Percentiles rank a stretch among this genome's conserved stretches.
Conservation (phyloP, 1,140 invertebrate species). For the Trachelipus rathkii region DNA sequence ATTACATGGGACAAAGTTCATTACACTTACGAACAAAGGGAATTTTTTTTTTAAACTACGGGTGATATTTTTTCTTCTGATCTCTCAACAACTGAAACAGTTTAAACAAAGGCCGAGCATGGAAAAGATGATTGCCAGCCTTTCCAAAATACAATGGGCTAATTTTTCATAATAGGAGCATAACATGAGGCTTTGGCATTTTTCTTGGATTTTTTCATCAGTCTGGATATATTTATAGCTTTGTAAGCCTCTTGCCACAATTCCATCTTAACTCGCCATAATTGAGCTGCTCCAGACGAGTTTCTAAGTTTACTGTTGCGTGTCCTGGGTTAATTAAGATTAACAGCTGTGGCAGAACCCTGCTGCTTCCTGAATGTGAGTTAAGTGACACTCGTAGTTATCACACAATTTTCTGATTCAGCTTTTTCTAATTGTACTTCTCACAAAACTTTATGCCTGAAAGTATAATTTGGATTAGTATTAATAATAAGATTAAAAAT, state of each 20-base stretch:
- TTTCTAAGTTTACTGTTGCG: conserved; percentile 91
- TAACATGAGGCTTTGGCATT: conserved; percentile 89
- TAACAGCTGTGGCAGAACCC: conserved; percentile 72
- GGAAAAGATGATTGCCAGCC: conserved; percentile 96
- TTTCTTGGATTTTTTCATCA: conserved; percentile 96
- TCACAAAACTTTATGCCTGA: conserved; percentile 90
- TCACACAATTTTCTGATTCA: conserved; percentile 98
- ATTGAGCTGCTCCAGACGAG: conserved; percentile 85
- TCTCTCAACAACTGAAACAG: conserved; percentile 88
- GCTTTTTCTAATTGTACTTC: conserved; percentile 94
- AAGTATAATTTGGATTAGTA: conserved; percentile 26
- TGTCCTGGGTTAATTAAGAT: conserved; percentile 85
- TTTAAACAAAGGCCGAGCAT: conserved; percentile 91
- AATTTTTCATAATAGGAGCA: conserved; percentile 97
- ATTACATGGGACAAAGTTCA: too few species aligned
- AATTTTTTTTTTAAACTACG: too few species aligned
- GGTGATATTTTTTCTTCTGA: conserved; percentile 94
- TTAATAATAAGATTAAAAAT: not conserved
- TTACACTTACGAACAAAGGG: too few species aligned
- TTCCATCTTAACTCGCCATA: conserved; percentile 97
- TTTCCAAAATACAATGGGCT: conserved; percentile 98
- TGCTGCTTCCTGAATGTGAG: conserved; percentile 81
- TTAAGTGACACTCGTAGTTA: conserved; percentile 89
- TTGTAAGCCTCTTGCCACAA: conserved; percentile 98
- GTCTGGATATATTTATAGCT: conserved; percentile 92